A percentile compares a stretch with the other conserved stretches of the same genome.
Evolutionary conservation across 1,140 invertebrate species (phyloP).

Genomic region (Drosophila melanogaster): DNA sequence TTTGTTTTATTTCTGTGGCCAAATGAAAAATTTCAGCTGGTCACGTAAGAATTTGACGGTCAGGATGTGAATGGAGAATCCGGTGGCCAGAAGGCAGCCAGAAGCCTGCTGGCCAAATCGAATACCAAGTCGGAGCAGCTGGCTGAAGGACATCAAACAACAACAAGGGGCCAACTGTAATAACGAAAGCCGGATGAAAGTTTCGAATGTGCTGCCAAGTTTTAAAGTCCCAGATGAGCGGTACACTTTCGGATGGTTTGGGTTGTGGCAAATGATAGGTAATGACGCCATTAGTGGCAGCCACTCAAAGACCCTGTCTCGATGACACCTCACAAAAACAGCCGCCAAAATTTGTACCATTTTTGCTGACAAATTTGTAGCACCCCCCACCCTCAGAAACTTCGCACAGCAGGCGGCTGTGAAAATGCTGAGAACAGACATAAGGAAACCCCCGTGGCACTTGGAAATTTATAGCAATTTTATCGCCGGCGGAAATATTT

Average conservation of each 20-base stretch:
- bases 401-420: constrained; percentile 15
- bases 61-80: constrained; percentile 11
- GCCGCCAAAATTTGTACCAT: constrained; percentile 31
- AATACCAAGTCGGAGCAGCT: constrained; percentile 40
- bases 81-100: neutral
- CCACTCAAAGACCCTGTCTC: constrained; percentile 60
- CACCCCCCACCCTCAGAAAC: neutral
- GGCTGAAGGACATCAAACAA: constrained; percentile 65
- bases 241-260: constrained; percentile 6
- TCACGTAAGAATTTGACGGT: constrained; percentile 62
- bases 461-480: constrained; percentile 79
- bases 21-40: constrained; percentile 75
- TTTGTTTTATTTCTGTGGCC: constrained; percentile 65
- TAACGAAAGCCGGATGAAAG: constrained; percentile 71
- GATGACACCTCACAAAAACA: constrained; percentile 51
- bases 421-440: constrained; percentile 29
- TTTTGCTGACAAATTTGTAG: constrained; percentile 59
- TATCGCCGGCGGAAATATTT: constrained; percentile 76
- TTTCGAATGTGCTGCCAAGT: constrained; percentile 60
- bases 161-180: constrained; percentile 50
- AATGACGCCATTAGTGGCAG: constrained; percentile 79
- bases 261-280: constrained; percentile 49
- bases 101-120: neutral
- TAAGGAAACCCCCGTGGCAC: constrained; percentile 48
- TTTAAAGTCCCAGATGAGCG: constrained; percentile 58